Evolutionary conservation across 2,113 vertebrate species (phyloP), one percentile per base, ranked within the genome.

Genomic region (Elachura formosa): DNA sequence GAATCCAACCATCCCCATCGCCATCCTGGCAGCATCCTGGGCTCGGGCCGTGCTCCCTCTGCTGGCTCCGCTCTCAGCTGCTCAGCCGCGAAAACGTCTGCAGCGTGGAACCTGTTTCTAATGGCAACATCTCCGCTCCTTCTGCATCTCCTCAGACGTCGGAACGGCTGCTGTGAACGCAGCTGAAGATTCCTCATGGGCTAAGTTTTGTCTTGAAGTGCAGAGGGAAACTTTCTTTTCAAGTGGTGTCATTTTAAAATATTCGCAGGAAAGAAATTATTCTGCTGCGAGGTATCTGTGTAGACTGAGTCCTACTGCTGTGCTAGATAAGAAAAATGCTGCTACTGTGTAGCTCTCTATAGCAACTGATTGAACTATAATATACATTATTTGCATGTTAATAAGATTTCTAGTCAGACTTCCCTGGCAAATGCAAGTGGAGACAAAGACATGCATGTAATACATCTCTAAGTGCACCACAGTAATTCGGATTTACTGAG

Each of bases 41-140:
- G 64, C 80, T 59, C 88, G 31, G 54, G 40, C 91, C 43, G 24
- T 43, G 84, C 96, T 96, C 96, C 95, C 94, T 96, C 95, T 96
- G 74, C 95, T 80, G 96, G 79, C 75, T 38, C 25, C 4, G 61
- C 81, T 46, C 68, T 21, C 51, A 0, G 2, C 61, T 6, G 59
- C 58, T 63, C 71, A 1, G 21, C 3, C 3, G 0, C 45, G 0
- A 2, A 26, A 0, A 3, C 38, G 14, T 14, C 34, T 18, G 54
- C 26, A 26, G 28, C 1, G 13, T 1, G 48, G 46, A 8, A 11
- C 19, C 43, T 3, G 52, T 55, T 38, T 20, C 5, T 33, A 5
- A 7, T 4, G 33, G 59, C 61, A 64, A 22, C 64, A 5, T 2
- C 74, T 19, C 17, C 8, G 2, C 76, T 18, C 1, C 34, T 29